Evolutionary conservation across 2,113 vertebrate genomes (phyloP), one percentile per base, ranked within the genome.

Genomic region (Candoia aspera): DNA sequence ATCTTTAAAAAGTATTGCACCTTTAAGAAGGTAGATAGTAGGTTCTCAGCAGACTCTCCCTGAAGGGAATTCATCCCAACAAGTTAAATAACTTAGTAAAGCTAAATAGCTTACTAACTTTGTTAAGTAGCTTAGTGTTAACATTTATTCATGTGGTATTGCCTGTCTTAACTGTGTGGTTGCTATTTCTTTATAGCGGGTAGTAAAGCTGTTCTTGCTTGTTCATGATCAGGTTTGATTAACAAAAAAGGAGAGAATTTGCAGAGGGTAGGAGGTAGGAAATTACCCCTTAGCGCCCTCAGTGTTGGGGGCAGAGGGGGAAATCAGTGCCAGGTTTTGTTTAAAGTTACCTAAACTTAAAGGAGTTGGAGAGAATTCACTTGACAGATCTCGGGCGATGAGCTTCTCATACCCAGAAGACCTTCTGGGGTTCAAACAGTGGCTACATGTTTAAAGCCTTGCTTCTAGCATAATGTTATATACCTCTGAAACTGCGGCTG

Each of bases 381-480:
- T 79, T 79, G 73, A 79, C 2, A 37, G 73, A 79, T 79, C 73
- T 79, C 33, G 21, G 33, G 73, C 21, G 17, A 42, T 79, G 33
- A 42, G 8, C 17, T 79, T 79, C 8, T 42, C 17, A 1, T 79
- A 79, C 2, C 73, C 33, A 79, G 73, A 79, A 42, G 8, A 37
- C 21, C 17, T 49, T 49, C 49, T 79, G 33, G 73, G 73, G 37
- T 79, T 37, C 73, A 79, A 21, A 79, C 17, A 79, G 19, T 19
- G 33, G 73, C 17, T 79, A 9, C 73, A 79, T 42, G 6, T 79
- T 90, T 93, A 26, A 90, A 60, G 8, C 12, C 29, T 91, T 93
- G 13, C n/a, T 91, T 92, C 60, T 29, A 15, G 62, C 42, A 83
- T 83, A 90, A 42, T 19, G 1, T 24, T 2, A 9, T 46, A 58